phyloP scores from a whole-genome alignment of 2,113 vertebrate genomes.

The Ursus arctos region DNA sequence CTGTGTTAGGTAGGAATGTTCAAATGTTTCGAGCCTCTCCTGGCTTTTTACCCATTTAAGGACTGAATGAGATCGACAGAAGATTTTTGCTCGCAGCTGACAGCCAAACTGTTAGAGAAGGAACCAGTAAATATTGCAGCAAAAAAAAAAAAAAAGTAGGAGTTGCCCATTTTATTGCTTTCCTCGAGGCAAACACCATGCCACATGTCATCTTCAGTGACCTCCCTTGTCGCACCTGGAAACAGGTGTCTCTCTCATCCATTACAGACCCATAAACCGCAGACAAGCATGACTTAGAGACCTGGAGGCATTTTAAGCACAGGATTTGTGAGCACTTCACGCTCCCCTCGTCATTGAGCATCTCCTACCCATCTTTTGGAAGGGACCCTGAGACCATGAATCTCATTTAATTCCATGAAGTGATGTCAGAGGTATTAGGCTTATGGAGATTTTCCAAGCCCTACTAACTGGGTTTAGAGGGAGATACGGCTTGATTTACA shows the following conservation, averaged over 20 bases:
- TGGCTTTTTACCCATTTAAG: not conserved
- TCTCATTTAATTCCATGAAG: not conserved
- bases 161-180: not conserved
- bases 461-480: not conserved
- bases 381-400: not conserved
- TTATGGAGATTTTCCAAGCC: slow-evolving; percentile 11
- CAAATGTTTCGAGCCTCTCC: not conserved
- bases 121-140: slow-evolving; percentile 25
- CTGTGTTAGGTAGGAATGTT: not conserved
- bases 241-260: not conserved
- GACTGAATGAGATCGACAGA: not conserved
- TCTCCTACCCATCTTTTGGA: not conserved
- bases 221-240: not conserved
- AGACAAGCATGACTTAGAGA: not conserved
- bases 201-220: not conserved
- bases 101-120: not conserved
- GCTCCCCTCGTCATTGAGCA: not conserved
- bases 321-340: not conserved
- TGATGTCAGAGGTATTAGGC: not conserved
- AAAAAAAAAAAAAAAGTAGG: not conserved
- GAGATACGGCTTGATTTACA: not conserved
- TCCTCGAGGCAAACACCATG: not conserved
- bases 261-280: not conserved
- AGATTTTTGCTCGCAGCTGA: not conserved
- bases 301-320: not conserved